Conservation (phyloP, 2,113 vertebrate species). For the Lepus americanus region DNA sequence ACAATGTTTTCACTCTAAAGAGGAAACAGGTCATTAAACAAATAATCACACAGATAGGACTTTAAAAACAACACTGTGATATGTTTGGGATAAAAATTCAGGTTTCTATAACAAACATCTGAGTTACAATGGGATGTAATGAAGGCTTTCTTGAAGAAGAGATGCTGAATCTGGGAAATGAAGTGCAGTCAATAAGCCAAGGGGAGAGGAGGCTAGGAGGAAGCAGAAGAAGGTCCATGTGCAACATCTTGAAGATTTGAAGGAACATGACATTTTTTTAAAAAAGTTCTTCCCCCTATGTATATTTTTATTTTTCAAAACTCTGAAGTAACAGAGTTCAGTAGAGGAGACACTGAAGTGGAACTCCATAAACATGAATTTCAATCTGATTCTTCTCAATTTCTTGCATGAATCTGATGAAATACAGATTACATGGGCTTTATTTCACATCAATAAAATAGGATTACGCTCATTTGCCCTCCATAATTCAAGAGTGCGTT, state of each 20-base stretch:
- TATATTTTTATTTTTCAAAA: conserved; percentile 3
- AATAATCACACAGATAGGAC: background rate
- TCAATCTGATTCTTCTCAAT: background rate
- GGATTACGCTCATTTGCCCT: background rate
- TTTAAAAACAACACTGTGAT: background rate
- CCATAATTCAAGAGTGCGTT: background rate
- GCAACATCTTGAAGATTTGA: background rate
- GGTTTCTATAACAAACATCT: background rate
- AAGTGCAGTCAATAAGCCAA: background rate
- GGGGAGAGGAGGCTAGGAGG: background rate
- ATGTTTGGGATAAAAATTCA: background rate
- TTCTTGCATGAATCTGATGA: background rate
- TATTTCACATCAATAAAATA: background rate
- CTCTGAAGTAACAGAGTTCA: background rate
- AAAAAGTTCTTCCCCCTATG: background rate
- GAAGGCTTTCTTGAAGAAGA: background rate
- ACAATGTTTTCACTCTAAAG: background rate
- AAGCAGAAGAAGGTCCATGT: background rate
- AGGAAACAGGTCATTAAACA: background rate
- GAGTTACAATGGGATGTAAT: background rate
- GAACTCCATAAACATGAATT: background rate
- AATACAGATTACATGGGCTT: background rate
- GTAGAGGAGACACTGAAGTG: background rate
- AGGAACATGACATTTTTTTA: background rate
- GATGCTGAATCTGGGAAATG: background rate